Conservation (phyloP, 2,888 invertebrate genomes). For the Nysson spinosus region DNA sequence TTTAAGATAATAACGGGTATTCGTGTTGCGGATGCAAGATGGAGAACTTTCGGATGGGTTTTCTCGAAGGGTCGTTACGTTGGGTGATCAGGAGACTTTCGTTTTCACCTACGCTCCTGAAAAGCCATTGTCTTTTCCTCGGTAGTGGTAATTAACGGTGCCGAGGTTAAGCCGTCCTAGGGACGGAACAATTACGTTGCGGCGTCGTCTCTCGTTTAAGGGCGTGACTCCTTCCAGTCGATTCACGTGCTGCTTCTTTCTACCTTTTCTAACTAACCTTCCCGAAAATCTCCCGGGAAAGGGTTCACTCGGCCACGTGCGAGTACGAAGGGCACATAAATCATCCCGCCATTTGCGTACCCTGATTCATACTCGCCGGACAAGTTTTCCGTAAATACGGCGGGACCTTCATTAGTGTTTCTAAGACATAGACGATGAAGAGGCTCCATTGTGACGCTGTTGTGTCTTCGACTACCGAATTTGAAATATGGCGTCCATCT, state of each 20-base stretch:
- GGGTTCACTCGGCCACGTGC: constrained; percentile 27
- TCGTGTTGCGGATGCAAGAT: no score
- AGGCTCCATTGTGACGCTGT: no score
- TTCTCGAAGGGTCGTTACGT: no score
- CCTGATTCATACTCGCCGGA: background rate
- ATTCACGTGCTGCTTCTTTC: constrained; percentile 14
- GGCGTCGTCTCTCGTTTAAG: constrained; percentile 15
- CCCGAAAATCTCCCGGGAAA: constrained; percentile 1
- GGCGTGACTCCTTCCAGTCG: constrained; percentile 18
- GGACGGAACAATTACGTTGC: constrained; percentile 32
- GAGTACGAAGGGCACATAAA: constrained; percentile 20
- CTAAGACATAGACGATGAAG: no score
- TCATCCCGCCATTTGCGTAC: constrained; percentile 6
- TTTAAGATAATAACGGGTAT: no score
- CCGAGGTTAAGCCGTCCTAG: constrained; percentile 20
- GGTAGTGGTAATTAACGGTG: constrained; percentile 41
- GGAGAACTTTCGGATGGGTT: no score
- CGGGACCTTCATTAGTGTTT: no score
- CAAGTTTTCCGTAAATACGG: constrained; percentile 1
- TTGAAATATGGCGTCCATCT: no score
- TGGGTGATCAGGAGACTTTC: background rate
- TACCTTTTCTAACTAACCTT: no score
- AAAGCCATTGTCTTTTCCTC: background rate
- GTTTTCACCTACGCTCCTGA: background rate
- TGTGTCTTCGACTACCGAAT: no score